Base-by-base conservation (phyloP, 2,797 vertebrate species). In the Florisuga fusca region DNA sequence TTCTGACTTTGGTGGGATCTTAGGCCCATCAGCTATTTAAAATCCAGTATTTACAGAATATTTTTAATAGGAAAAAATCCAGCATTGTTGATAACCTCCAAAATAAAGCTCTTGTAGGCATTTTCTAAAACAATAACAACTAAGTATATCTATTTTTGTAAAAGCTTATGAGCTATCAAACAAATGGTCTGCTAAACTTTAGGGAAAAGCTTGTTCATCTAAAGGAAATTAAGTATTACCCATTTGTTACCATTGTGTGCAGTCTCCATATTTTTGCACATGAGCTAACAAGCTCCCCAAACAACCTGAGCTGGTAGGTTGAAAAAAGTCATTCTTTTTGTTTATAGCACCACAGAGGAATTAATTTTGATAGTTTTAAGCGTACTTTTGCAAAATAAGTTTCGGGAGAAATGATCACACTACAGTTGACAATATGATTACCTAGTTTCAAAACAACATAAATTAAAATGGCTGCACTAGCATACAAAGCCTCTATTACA, bases 401-500 rank as follows among this genome's bases (percentile, higher is more conserved):
- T 95, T 62, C 80, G 51, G 25, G 46, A 87, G 69, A 89, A 95
- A 92, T 21, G 26, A 93, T 92, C 75, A 61, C 29, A 26, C 34
- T 86, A 7, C 94, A 87, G 57, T 34, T 92, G 90, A 77, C 84
- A 89, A 91, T 81, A 68, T 95, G 72, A 88, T 93, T 90, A 82
- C 84, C 87, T 53, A 29, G 75, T 90, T 89, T 97, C 84, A 90
- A 85, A 90, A 48, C 29, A 87, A 67, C 69, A 50, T 80, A 76
- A 95, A 93, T 90, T 95, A 82, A 93, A 97, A 92, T 64, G 90
- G 62, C 57, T 90, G 85, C 76, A 71, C 34, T 76, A 55, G 50
- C 64, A 69, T 41, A 48, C n/a, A 95, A 93, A 88, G 50, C 57
- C 45, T 94, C 83, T 38, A 41, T 83, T 79, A 93, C 72, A 79